Conservation (phyloP, 2,888 invertebrate genomes). For the Platycheirus albimanus region DNA sequence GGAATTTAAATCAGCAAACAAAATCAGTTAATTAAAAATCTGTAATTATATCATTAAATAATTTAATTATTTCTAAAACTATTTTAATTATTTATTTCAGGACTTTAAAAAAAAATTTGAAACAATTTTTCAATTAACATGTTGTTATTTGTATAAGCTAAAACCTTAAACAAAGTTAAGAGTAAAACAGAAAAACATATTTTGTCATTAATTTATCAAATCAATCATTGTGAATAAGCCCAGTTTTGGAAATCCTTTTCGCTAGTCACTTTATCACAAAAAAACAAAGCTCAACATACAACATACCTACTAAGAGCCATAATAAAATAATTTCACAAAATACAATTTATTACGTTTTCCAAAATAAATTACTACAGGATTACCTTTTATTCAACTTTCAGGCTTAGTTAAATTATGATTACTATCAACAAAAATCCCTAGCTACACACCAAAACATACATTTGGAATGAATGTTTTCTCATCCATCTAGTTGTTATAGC, state of each 20-base stretch:
- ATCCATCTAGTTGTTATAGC: conserved; percentile 1
- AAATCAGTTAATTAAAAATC: too few species aligned
- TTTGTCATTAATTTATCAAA: too few species aligned
- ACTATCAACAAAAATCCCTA: conserved; percentile 15
- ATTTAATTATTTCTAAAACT: too few species aligned
- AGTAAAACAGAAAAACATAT: too few species aligned
- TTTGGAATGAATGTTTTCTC: neutral
- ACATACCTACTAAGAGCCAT: neutral
- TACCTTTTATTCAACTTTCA: conserved; percentile 23
- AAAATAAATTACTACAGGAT: conserved; percentile 28
- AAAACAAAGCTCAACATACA: neutral
- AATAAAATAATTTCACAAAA: neutral
- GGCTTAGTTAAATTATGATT: conserved; percentile 30
- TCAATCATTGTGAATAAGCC: neutral
- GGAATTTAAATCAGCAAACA: too few species aligned
- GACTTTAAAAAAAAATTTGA: too few species aligned
- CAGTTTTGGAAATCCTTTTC: neutral
- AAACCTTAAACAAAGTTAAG: too few species aligned
- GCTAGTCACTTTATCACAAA: neutral
- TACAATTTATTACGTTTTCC: neutral
- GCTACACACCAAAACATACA: neutral
- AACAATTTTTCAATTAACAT: too few species aligned
- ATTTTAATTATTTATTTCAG: too few species aligned
- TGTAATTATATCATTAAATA: too few species aligned
- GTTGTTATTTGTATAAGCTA: too few species aligned